Base-by-base conservation (phyloP, 2,888 invertebrate genomes). In the Cheilosia soror region DNA sequence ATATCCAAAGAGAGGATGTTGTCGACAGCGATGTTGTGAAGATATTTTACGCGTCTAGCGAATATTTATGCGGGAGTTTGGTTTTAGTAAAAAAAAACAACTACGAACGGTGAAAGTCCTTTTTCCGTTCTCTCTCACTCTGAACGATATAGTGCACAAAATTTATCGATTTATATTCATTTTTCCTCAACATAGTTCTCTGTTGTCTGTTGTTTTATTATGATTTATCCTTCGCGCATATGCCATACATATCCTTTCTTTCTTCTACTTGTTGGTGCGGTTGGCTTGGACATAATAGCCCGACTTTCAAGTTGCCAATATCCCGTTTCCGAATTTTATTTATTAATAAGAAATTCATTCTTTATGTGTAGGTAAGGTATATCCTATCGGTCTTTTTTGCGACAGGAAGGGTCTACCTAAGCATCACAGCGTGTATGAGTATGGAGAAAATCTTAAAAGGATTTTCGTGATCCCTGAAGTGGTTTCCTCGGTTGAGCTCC, bases 381-480 rank as follows among this genome's bases (percentile, higher is more conserved):
- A 27, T 37, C 20, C 20, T 25, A 65, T 29, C 2, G 31, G 44
- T 60, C 60, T 42, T 60, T 51, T 51, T 53, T 51, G 40, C 33
- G 49, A 63, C 78, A 68, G 78, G 68, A 83, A 68, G 57, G 68
- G 73, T 69, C 68, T 72, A 65, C 72, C 31, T 63, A 63, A 79
- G 37, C 63, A 40, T n/a, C 11, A 11, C 44, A 33, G 15, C 5
- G 5, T 13, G 29, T 11, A 7, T 27, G 49, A 3, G 31, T 44
- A 25, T 58, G 25, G 33, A 33, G 25, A 42, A 44, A 63, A 42
- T 58, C 51, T 49, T 71, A 47, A 84, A 80, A 66, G 75, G 84
- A 75, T 75, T 84, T 60, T 49, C 49, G 71, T 80, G 73, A 76
- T 84, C 80, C 80, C 49, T 66, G 51, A 80, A 84, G 69, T 76